Evolutionary conservation across 2,888 invertebrate species (phyloP).

Genomic region (Pseudoips prasinana): DNA sequence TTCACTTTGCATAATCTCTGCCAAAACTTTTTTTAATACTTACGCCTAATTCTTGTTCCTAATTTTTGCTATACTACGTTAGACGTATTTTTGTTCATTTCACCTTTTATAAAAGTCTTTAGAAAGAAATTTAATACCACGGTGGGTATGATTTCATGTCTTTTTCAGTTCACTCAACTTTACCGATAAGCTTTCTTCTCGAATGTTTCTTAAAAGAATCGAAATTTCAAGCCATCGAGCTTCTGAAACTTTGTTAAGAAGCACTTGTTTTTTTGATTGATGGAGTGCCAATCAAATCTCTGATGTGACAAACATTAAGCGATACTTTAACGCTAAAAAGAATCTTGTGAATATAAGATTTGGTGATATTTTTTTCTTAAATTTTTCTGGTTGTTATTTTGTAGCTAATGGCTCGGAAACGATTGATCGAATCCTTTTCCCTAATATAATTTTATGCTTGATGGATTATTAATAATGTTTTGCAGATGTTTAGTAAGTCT

Average conservation of each 20-base stretch:
- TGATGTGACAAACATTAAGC: slow-evolving; percentile 39
- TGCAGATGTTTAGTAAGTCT: no score
- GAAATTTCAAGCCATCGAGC: slow-evolving; percentile 24
- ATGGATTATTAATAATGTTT: not conserved
- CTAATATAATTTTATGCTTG: slow-evolving; percentile 3
- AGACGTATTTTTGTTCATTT: no score
- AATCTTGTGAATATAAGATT: slow-evolving; percentile 17
- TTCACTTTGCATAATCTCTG: no score
- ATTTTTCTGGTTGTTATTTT: slow-evolving; percentile 4
- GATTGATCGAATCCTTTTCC: not conserved
- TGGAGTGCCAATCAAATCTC: slow-evolving; percentile 39
- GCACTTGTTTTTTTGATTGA: slow-evolving; percentile 36
- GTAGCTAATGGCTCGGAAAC: slow-evolving; percentile 15
- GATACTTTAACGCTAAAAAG: slow-evolving; percentile 23
- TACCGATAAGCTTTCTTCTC: not conserved
- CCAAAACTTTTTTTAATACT: no score
- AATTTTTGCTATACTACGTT: no score
- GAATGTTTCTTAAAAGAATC: slow-evolving; percentile 19
- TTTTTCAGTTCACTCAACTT: no score
- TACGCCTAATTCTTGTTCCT: no score
- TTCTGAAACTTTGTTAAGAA: slow-evolving; percentile 29
- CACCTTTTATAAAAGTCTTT: no score
- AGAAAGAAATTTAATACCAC: no score
- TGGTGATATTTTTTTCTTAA: slow-evolving; percentile 11
- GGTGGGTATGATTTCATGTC: no score